Base-by-base conservation (phyloP, 1,140 invertebrate species). In the Papilio polyxenes region DNA sequence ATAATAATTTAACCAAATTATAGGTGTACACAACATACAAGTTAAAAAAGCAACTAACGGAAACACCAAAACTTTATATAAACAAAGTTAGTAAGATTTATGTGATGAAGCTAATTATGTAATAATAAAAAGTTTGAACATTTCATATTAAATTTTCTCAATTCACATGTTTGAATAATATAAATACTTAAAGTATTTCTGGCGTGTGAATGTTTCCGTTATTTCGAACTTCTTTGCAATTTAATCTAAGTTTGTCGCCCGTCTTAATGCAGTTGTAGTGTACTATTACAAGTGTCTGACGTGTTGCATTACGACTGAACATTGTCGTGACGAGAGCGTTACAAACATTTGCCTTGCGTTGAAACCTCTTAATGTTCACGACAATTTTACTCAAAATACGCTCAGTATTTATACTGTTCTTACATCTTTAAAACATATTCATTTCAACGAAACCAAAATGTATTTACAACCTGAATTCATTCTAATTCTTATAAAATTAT, bases 321-420 rank as follows among this genome's bases (percentile, higher is more conserved):
- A 69, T 69, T 69, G 23, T 37, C 13, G 65, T 37, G 11, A 11
- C 37, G 65, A 72, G 65, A 72, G 31, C 13, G 65, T 72, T 72
- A 72, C 65, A 72, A 72, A 37, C 31, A 72, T 72, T 72, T 72
- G 65, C 11, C 3, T 40, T 72, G 13, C 31, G 65, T 31, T 31
- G 31, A 40, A 72, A 72, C 13, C 65, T 72, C 65, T 72, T 72
- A 37, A 72, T 23, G 65, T 37, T 37, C 31, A 23, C 65, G 62
- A 20, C 62, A 3, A 65, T 72, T 37, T 31, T 15, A 8, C 31
- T 23, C 10, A n/a, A 31, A 69, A 23, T 69, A 31, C 13, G 5
- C 62, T 37, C 31, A 37, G 31, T 72, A 72, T 72, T 72, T 72
- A 72, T 72, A 72, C 31, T 40, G 65, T 31, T 72, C 65, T 72